A percentile compares a stretch with the other conserved stretches of the same genome.
Evolutionary conservation across 2,888 invertebrate genomes (phyloP).

Genomic region (Falcaria lacertinaria): DNA sequence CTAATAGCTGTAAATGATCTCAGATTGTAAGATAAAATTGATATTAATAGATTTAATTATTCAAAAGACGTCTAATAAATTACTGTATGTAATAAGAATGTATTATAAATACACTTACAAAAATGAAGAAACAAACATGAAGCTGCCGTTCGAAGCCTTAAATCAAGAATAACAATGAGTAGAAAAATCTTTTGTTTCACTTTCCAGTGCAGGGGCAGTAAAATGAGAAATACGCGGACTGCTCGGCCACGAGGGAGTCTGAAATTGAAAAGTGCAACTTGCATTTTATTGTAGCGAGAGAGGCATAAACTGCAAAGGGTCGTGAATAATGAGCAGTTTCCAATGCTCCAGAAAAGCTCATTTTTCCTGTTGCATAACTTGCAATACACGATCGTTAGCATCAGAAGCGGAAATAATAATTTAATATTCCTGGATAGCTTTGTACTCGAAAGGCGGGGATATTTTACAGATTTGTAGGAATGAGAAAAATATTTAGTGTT

Average conservation of each 20-base stretch:
- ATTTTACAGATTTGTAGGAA: too few relatives aligned
- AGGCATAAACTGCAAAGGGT: slow-evolving; percentile 40
- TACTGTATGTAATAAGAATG: too few relatives aligned
- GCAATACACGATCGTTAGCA: too few relatives aligned
- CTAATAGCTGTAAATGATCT: slow-evolving; percentile 4
- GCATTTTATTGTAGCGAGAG: slow-evolving; percentile 48
- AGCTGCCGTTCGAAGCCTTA: slow-evolving; percentile 17
- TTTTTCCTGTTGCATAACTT: background rate
- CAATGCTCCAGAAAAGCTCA: slow-evolving; percentile 11
- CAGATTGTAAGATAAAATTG: background rate
- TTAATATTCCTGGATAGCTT: too few relatives aligned
- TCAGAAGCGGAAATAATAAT: too few relatives aligned
- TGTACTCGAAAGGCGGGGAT: too few relatives aligned
- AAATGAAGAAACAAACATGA: slow-evolving; percentile 5
- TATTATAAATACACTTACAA: too few relatives aligned
- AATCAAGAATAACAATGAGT: slow-evolving; percentile 49
- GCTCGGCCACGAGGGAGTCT: slow-evolving; percentile 44
- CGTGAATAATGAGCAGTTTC: slow-evolving; percentile 42
- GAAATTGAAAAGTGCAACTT: slow-evolving; percentile 66
- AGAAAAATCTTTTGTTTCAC: slow-evolving; percentile 63
- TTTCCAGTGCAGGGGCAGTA: slow-evolving; percentile 41
- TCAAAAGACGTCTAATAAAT: too few relatives aligned
- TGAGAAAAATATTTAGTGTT: too few relatives aligned
- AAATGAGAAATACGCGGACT: slow-evolving; percentile 62
- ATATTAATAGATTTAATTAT: too few relatives aligned